Percentiles rank a stretch among this genome's conserved stretches.
Conservation (phyloP, 2,888 invertebrate genomes). For the Zootermopsis nevadensis region DNA sequence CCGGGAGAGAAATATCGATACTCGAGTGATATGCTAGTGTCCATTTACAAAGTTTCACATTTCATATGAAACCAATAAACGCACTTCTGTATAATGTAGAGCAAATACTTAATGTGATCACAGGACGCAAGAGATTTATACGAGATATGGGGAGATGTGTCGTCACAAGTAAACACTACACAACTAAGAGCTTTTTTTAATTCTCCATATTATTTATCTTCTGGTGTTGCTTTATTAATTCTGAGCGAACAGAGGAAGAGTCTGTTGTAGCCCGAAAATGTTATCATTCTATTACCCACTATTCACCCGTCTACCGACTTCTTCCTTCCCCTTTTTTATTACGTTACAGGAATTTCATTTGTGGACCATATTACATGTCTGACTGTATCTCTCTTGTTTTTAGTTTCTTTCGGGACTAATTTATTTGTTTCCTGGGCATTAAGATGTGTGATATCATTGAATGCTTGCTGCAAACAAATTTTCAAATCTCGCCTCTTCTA, state of each 20-base stretch:
- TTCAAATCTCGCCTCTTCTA: constrained; percentile 46
- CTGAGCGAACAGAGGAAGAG: not conserved
- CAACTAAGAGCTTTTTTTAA: not conserved
- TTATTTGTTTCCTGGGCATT: constrained; percentile 47
- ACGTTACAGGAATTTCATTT: constrained; percentile 32
- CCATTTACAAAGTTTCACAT: too few species aligned
- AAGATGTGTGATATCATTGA: constrained; percentile 47
- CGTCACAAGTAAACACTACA: not conserved
- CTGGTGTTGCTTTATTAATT: constrained; percentile 6
- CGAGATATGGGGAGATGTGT: not conserved
- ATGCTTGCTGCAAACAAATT: constrained; percentile 42
- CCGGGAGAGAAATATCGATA: too few species aligned
- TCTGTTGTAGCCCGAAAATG: not conserved
- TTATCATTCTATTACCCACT: not conserved
- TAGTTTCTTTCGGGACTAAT: constrained; percentile 34
- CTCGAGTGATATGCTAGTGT: too few species aligned
- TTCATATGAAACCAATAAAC: too few species aligned
- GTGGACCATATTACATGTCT: constrained; percentile 18
- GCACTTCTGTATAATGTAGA: too few species aligned
- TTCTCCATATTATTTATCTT: constrained; percentile 18
- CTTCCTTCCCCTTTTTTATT: constrained; percentile 11
- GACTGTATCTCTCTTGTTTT: not conserved
- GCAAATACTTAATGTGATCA: too few species aligned
- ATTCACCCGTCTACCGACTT: not conserved
- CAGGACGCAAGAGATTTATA: not conserved